Conservation (phyloP, 1,140 invertebrate species). For the Drosophila asahinai region DNA sequence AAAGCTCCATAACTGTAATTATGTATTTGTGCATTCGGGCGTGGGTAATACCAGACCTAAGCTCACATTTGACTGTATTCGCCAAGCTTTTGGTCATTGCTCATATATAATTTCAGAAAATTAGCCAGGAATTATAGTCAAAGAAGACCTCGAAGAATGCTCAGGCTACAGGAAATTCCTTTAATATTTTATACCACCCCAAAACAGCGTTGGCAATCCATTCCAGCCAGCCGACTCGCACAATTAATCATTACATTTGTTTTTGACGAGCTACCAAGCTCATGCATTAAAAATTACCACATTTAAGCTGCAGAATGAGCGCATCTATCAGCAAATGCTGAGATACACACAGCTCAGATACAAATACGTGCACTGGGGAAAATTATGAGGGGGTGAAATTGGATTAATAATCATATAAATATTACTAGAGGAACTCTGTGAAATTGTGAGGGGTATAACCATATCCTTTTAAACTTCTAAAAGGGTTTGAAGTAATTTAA, state of each 20-base stretch:
- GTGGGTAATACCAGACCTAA: conserved; percentile 42
- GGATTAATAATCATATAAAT: neutral
- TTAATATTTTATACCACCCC: conserved; percentile 27
- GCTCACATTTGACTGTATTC: conserved; percentile 45
- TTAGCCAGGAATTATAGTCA: conserved; percentile 24
- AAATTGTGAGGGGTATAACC: no score
- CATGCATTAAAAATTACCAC: conserved; percentile 54
- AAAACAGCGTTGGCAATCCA: conserved; percentile 24
- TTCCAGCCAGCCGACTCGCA: conserved; percentile 21
- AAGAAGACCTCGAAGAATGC: neutral
- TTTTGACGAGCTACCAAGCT: conserved; percentile 37
- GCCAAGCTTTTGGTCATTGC: conserved; percentile 8
- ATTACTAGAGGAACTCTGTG: neutral
- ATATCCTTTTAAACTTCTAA: no score
- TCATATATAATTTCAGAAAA: conserved; percentile 34
- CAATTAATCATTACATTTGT: conserved; percentile 61
- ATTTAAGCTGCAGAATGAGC: conserved; percentile 48
- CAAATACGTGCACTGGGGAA: conserved; percentile 3
- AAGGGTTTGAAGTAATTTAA: no score
- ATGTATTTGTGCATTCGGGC: conserved; percentile 44
- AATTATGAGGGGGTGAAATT: neutral
- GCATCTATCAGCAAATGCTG: conserved; percentile 46
- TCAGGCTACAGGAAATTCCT: neutral
- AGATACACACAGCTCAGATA: conserved; percentile 13
- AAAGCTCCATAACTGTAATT: conserved; percentile 45